A percentile compares a stretch with the other conserved stretches of the same genome.
These are phyloP conservation scores for Phlogophora meticulosa DNA, from an alignment of 2,888 invertebrate species.

Conservation along the genomic window DNA sequence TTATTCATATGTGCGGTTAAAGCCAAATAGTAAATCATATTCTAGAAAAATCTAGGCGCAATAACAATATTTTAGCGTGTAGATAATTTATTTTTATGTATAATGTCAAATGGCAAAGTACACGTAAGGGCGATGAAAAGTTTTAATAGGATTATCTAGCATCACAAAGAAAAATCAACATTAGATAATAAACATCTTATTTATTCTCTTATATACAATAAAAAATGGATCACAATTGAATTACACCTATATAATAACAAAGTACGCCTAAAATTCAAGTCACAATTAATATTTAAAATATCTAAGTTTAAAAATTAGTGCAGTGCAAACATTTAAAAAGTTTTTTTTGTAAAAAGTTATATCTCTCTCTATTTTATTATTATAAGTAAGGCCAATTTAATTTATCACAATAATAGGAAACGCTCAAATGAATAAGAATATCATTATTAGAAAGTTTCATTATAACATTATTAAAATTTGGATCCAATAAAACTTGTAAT, in stretches of 20 bases:
- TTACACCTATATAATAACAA: constrained; percentile 65
- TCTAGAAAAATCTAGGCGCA: neutral
- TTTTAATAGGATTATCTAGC: constrained; percentile 44
- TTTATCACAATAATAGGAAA: constrained; percentile 54
- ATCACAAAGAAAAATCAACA: constrained; percentile 58
- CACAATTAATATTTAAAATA: constrained; percentile 58
- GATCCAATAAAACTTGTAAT: constrained; percentile 24
- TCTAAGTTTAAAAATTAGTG: constrained; percentile 39
- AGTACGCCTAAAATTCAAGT: constrained; percentile 57
- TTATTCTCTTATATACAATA: constrained; percentile 74
- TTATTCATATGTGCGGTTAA: constrained; percentile 16
- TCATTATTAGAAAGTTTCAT: constrained; percentile 16
- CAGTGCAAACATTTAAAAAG: constrained; percentile 37
- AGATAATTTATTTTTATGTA: neutral
- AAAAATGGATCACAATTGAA: constrained; percentile 72
- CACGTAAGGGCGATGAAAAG: constrained; percentile 1
- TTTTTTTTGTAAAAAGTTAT: constrained; percentile 10
- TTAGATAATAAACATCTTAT: constrained; percentile 70
- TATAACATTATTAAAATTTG: constrained; percentile 47
- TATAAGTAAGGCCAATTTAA: constrained; percentile 44
- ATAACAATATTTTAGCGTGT: neutral
- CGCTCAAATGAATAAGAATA: constrained; percentile 33
- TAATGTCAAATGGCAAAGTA: constrained; percentile 32
- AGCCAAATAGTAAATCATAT: neutral
- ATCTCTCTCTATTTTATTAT: constrained; percentile 1